These are phyloP conservation scores for Mustela lutreola DNA, from an alignment of 2,113 vertebrate genomes.

Conservation along the genomic window DNA sequence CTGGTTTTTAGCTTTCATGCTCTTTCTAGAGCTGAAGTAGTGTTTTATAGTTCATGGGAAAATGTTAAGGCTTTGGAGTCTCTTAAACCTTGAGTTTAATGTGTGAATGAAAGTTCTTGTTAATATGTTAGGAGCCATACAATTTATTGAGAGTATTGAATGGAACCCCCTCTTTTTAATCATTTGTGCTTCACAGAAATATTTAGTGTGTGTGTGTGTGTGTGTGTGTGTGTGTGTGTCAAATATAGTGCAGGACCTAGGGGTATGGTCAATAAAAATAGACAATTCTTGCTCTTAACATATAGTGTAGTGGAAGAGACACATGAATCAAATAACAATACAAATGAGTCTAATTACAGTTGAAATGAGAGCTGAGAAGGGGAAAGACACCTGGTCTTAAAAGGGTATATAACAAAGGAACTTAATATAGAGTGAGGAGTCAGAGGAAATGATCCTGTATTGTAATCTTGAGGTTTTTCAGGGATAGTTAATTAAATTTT, in stretches of 20 bases:
- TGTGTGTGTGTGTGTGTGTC: neutral
- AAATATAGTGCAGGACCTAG: neutral
- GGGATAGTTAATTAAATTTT: constrained; percentile 48
- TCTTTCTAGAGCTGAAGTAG: constrained; percentile 9
- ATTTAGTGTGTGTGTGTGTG: neutral
- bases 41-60: constrained; percentile 41
- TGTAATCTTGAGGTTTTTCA: constrained; percentile 32
- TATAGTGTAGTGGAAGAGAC: neutral
- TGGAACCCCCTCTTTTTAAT: constrained; percentile 7
- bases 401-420: neutral
- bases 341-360: constrained; percentile 20
- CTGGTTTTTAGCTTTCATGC: constrained; percentile 35
- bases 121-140: neutral
- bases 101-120: constrained; percentile 62
- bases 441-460: neutral
- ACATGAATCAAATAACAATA: constrained; percentile 4
- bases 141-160: constrained; percentile 27
- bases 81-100: constrained; percentile 50
- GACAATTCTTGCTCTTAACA: neutral
- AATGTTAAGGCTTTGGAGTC: constrained; percentile 43
- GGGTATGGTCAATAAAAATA: constrained; percentile 34
- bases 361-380: constrained; percentile 12
- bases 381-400: neutral
- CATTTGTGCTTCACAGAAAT: constrained; percentile 43
- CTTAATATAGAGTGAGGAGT: neutral